Percentiles rank a stretch among this genome's conserved stretches.
These are phyloP conservation scores for Potorous gilbertii DNA, from an alignment of 2,797 vertebrate species.

Conservation along the genomic window DNA sequence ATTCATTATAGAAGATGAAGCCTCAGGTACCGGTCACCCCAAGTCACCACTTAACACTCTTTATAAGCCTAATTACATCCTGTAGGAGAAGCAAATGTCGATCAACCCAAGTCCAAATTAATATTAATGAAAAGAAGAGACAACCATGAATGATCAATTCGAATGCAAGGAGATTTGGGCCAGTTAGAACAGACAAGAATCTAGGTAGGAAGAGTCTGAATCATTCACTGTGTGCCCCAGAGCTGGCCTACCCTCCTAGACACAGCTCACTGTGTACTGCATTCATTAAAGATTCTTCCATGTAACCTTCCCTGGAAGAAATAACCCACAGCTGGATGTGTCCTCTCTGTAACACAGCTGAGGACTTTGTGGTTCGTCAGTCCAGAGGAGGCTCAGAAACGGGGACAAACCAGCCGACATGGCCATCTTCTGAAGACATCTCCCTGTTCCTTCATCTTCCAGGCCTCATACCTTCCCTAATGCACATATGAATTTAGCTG, in stretches of 20 bases:
- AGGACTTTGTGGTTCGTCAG: not conserved
- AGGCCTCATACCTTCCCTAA: not conserved
- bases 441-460: not conserved
- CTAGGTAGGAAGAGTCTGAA: not conserved
- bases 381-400: not conserved
- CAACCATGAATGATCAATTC: not conserved
- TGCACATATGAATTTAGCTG: constrained; percentile 44
- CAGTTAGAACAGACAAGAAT: rapidly evolving
- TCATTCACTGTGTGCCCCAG: not conserved
- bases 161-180: not conserved
- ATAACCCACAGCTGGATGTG: not conserved
- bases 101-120: constrained; percentile 57
- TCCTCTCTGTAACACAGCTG: not conserved
- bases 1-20: not conserved
- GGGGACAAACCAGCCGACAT: not conserved
- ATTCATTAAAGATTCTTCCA: not conserved
- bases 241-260: not conserved
- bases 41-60: constrained; percentile 45
- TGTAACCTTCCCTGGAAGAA: not conserved
- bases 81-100: constrained; percentile 49
- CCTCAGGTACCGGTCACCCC: not conserved
- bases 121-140: constrained; percentile 55
- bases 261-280: not conserved
- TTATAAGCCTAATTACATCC: constrained; percentile 57
- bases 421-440: not conserved